phyloP scores from a whole-genome alignment of 2,888 invertebrate species.

The Synanthedon formicaeformis region DNA sequence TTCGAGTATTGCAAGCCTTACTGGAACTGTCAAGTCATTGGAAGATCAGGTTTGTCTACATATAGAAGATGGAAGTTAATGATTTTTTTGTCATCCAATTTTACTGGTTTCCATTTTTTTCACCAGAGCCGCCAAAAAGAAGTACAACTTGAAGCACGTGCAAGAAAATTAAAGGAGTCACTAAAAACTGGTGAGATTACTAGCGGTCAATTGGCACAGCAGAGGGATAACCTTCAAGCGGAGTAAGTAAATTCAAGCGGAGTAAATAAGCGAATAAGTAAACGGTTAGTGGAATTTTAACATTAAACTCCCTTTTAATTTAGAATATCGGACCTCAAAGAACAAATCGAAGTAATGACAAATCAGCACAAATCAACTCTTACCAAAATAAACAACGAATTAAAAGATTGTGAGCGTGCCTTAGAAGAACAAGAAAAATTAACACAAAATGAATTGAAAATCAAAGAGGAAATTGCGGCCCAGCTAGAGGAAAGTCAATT shows the following conservation, averaged over 20 bases:
- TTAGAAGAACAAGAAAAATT: slow-evolving; percentile 31
- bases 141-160: slow-evolving; percentile 52
- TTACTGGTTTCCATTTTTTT: background rate
- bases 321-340: slow-evolving; percentile 42
- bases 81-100: background rate
- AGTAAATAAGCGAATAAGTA: slow-evolving; percentile 25
- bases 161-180: slow-evolving; percentile 55
- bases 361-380: slow-evolving; percentile 31
- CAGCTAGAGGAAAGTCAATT: slow-evolving; percentile 27
- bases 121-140: slow-evolving; percentile 54
- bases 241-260: slow-evolving; percentile 37
- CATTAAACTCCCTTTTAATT: slow-evolving; percentile 3
- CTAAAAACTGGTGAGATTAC: slow-evolving; percentile 55
- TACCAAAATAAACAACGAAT: slow-evolving; percentile 33
- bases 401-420: slow-evolving; percentile 30
- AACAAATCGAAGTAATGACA: slow-evolving; percentile 36
- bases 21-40: slow-evolving; percentile 47
- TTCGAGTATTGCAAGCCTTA: slow-evolving; percentile 50
- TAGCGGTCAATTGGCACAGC: slow-evolving; percentile 41
- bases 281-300: too few relatives aligned
- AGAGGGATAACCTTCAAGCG: slow-evolving; percentile 40
- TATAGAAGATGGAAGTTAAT: background rate
- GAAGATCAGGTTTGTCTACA: slow-evolving; percentile 50
- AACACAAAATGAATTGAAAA: slow-evolving; percentile 26
- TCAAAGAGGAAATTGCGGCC: slow-evolving; percentile 26